phyloP scores from a whole-genome alignment of 2,113 vertebrate genomes.

The Aythya baeri region DNA sequence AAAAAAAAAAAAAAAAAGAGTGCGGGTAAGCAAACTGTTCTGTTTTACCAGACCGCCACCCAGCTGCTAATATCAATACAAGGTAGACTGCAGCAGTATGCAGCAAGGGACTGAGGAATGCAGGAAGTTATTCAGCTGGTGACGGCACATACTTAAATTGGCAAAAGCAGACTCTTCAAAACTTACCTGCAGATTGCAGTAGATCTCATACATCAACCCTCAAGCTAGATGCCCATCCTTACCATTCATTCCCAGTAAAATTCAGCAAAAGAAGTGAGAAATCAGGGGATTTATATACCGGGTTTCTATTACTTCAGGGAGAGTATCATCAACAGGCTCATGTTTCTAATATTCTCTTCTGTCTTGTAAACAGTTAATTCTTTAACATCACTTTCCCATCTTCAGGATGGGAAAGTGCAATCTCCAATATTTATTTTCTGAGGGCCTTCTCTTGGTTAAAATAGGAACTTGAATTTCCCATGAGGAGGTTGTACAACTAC shows the following conservation, averaged over 20 bases:
- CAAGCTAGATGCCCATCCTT: background rate
- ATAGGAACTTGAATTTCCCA: background rate
- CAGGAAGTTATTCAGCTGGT: background rate
- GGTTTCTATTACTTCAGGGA: background rate
- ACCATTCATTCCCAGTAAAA: background rate
- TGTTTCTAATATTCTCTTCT: background rate
- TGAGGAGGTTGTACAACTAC: background rate
- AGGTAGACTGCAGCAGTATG: fast-evolving
- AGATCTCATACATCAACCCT: background rate
- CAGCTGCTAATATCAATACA: background rate
- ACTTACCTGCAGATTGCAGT: background rate
- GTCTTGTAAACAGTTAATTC: background rate
- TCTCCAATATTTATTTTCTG: background rate
- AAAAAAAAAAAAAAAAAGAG: too few species aligned
- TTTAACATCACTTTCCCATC: background rate
- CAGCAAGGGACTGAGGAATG: background rate
- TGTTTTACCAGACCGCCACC: background rate
- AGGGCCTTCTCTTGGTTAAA: background rate
- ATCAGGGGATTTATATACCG: background rate
- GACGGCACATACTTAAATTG: background rate
- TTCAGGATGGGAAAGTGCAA: background rate
- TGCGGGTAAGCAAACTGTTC: background rate
- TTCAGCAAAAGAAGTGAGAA: background rate
- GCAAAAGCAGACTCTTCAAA: background rate
- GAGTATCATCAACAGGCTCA: background rate